A percentile compares a stretch with the other conserved stretches of the same genome.
phyloP scores from a whole-genome alignment of 2,113 vertebrate genomes.

The Corythaeola cristata region DNA sequence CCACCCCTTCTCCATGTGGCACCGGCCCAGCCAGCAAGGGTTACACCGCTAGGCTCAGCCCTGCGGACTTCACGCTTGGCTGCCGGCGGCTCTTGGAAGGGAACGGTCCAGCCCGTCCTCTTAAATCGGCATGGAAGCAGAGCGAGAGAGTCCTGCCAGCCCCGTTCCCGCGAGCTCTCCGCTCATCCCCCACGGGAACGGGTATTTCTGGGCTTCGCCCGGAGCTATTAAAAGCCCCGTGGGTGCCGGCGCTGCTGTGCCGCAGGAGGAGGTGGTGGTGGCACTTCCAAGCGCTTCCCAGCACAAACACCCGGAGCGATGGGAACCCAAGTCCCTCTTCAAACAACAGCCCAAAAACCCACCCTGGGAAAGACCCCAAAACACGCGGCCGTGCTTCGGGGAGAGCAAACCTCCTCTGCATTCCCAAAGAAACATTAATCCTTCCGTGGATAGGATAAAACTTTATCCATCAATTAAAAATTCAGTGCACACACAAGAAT shows the following conservation, averaged over 20 bases:
- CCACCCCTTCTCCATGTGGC: fast-evolving
- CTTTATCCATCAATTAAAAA: background rate
- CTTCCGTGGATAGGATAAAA: background rate
- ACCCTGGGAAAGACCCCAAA: background rate
- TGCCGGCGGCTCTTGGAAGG: background rate
- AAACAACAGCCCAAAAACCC: background rate
- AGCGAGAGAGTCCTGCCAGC: background rate
- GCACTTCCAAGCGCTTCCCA: slow-evolving; percentile 21
- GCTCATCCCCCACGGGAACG: background rate
- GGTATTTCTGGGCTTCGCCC: slow-evolving; percentile 41
- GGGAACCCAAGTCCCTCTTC: background rate
- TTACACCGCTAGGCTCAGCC: background rate
- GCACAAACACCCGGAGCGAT: background rate
- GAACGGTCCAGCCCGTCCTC: background rate
- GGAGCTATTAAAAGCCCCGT: slow-evolving; percentile 35
- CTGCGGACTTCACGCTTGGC: slow-evolving; percentile 20
- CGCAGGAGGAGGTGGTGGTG: background rate
- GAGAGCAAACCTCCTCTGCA: background rate
- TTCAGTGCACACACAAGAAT: background rate
- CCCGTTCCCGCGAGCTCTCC: background rate
- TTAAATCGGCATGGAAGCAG: background rate
- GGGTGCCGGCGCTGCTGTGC: slow-evolving; percentile 10
- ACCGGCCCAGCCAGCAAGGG: slow-evolving; percentile 25
- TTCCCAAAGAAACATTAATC: background rate
- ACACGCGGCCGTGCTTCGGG: fast-evolving